Conservation (phyloP, 2,888 invertebrate species). For the Mallateleia sp. region DNA sequence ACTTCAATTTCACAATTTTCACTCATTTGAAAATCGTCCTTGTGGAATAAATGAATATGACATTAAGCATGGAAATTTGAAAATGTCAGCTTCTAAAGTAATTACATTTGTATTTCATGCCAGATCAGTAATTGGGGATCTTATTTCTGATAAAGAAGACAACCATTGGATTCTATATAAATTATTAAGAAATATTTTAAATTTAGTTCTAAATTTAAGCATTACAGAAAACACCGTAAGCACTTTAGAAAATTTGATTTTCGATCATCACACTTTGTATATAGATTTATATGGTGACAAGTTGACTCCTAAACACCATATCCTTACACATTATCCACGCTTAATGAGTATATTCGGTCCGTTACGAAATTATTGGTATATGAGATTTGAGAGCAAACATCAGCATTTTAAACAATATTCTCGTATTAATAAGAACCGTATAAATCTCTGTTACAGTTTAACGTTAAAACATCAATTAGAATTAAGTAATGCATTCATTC, state of each 20-base stretch:
- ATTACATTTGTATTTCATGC: constrained; percentile 27
- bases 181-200: background rate
- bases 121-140: constrained; percentile 21
- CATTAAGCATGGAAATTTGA: constrained; percentile 7
- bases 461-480: constrained; percentile 10
- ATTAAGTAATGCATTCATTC: constrained; percentile 5
- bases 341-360: constrained; percentile 18
- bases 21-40: constrained; percentile 24
- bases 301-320: constrained; percentile 7
- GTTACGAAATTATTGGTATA: constrained; percentile 17
- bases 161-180: constrained; percentile 10
- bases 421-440: constrained; percentile 12
- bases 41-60: constrained; percentile 15
- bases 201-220: background rate
- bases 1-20: constrained; percentile 32
- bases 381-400: constrained; percentile 12
- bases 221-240: constrained; percentile 3
- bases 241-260: constrained; percentile 14
- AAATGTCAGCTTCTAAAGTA: constrained; percentile 33
- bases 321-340: constrained; percentile 4
- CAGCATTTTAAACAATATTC: constrained; percentile 5
- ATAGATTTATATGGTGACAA: constrained; percentile 3
- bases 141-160: background rate
- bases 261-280: constrained; percentile 12
- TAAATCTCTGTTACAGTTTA: constrained; percentile 19